These are phyloP conservation scores for Macrotrachela quadricornifera DNA, from an alignment of 1,140 invertebrate genomes.

Conservation along the genomic window DNA sequence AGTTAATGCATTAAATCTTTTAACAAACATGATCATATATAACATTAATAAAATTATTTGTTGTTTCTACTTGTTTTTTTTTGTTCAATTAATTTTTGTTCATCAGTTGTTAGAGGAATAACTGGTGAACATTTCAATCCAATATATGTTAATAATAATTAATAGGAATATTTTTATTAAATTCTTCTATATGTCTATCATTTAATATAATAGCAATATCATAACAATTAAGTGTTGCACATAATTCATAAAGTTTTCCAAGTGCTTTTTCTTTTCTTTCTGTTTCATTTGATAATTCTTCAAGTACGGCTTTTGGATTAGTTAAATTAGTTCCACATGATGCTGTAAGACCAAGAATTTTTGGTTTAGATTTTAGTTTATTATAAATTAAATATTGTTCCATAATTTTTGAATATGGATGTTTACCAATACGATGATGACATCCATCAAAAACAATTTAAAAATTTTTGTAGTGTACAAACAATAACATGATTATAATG, in stretches of 20 bases:
- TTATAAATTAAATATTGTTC: not conserved
- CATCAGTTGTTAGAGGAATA: too few relatives aligned
- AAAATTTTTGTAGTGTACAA: slow-evolving; percentile 2
- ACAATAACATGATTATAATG: not conserved
- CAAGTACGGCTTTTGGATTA: too few relatives aligned
- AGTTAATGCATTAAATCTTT: too few relatives aligned
- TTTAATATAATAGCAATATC: not conserved
- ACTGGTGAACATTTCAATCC: too few relatives aligned
- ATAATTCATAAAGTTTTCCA: not conserved
- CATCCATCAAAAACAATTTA: slow-evolving; percentile 4
- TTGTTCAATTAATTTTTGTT: too few relatives aligned
- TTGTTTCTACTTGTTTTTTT: too few relatives aligned
- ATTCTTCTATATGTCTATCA: not conserved
- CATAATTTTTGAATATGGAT: slow-evolving; percentile 3
- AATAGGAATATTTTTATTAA: not conserved
- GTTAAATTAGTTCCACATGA: not conserved
- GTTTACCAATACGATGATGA: not conserved
- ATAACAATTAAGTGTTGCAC: slow-evolving; percentile 1
- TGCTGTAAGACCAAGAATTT: slow-evolving; percentile 2
- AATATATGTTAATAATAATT: too few relatives aligned
- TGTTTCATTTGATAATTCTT: too few relatives aligned
- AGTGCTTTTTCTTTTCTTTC: not conserved
- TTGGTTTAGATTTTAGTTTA: not conserved
- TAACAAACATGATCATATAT: too few relatives aligned
- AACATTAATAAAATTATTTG: too few relatives aligned